Conservation (phyloP, 1,140 invertebrate species). For the Copidosoma floridanum region DNA sequence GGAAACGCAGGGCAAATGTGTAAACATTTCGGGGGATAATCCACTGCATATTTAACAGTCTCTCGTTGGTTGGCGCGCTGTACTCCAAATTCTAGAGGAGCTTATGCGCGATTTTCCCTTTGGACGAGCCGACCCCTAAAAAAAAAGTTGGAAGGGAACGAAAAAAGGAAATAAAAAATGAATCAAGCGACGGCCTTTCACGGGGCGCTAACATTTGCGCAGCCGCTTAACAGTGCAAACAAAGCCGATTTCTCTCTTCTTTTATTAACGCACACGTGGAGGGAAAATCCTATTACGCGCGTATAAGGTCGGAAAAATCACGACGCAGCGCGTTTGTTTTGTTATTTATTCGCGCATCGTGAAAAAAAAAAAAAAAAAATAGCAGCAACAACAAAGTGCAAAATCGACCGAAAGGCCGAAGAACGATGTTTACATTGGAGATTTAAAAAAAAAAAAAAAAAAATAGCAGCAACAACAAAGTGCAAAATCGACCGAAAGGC, state of each 20-base stretch:
- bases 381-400: no score
- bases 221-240: slow-evolving; percentile 1
- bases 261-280: slow-evolving; percentile 3
- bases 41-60: no score
- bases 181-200: background rate
- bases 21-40: no score
- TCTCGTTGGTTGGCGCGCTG: background rate
- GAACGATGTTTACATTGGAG: slow-evolving; percentile 10
- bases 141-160: no score
- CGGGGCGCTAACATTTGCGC: background rate
- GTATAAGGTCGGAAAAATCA: background rate
- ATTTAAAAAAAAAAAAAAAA: no score
- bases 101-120: no score
- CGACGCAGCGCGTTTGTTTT: background rate
- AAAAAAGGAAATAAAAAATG: background rate
- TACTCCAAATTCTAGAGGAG: background rate
- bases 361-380: background rate
- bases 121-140: no score
- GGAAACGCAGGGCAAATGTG: no score
- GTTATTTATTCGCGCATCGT: slow-evolving; percentile 20
- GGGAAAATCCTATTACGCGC: slow-evolving; percentile 1
- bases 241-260: background rate
- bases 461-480: no score
- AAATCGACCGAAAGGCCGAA: background rate
- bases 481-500: background rate